Evolutionary conservation across 1,140 invertebrate genomes (phyloP), one percentile per base, ranked within the genome.

Genomic region (Lordiphosa mommai): DNA sequence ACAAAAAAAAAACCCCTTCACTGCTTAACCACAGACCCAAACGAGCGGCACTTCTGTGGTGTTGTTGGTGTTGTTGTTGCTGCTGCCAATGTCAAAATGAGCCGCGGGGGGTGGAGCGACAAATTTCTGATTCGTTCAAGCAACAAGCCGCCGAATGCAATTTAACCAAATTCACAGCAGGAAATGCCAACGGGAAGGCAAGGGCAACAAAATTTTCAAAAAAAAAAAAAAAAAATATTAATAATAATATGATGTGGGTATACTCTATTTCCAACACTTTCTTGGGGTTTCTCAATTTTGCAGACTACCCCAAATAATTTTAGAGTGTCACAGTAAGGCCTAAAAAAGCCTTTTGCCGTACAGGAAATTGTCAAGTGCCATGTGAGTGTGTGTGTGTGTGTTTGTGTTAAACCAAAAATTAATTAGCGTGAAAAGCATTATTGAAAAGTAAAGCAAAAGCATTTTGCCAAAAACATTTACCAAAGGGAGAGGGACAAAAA

Each of bases 381-480:
- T 61, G 36, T 32, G 34, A 29, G 41, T 58, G 32, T 65, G 34
- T 41, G 46, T 29, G 40, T 55, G 48, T 43, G 34, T 20, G 55
- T 55, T 36, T 55, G 71, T 74, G 70, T 47, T 60, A 72, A 64
- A 72, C 72, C 64, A 34, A 66, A 84, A 84, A 84, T 86, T 86
- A 84, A 84, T 84, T 84, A 85, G 79, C 80, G 79, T 85, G 72
- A 84, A 84, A 84, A 85, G 69, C 66, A 85, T 84, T 84, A 70
- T 79, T 65, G 65, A 85, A 72, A 67, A 52, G 57, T 58, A 53
- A 60, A 44, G 58, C 52, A 40, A 72, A 82, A 37, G 53, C 51
- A 57, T 60, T 23, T 70, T 66, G 47, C 50, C 56, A 60, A 59
- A 60, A 40, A 44, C n/a, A n/a, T n/a, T n/a, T n/a, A n/a, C n/a